Base-by-base conservation (phyloP, 1,140 invertebrate genomes). In the Drosophila elegans region DNA sequence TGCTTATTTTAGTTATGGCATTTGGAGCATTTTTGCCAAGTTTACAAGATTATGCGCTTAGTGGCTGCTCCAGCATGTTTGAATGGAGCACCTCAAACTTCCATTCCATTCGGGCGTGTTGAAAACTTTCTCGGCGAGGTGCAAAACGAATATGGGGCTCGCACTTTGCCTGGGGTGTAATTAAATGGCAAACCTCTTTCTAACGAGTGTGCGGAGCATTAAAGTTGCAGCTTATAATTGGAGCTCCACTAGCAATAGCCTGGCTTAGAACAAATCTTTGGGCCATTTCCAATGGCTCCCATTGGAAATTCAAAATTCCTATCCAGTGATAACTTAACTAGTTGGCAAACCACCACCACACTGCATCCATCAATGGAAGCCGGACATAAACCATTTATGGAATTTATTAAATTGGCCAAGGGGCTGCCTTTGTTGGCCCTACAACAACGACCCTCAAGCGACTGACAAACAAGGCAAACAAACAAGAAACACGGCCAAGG, bases 1-100 rank as follows among this genome's bases (percentile, higher is more conserved):
- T 89, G 84, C 84, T 88, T 88, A 88, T 88, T 88, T 88, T 88
- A 88, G 83, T 88, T 88, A 88, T 88, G 84, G 84, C 68, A 88
- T 89, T 83, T 83, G 53, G 62, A 72, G 84, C 64, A 84, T 88
- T 88, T 84, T 80, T 77, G 84, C 80, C 74, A 89, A 88, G 84
- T 88, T 88, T 84, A 88, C 84, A 88, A 88, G 84, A 88, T 89
- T 88, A 88, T 88, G 63, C 84, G 84, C 84, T 88, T 85, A 85
- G 82, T 82, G 82, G 61, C 80, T 86, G 61, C 55, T 36, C 56
- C 46, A 34, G 64, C 46, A 80, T 62, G 69, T 75, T 66, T 11
- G 34, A 53, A 66, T 69, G 39, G 67, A 34, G 67, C 49, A n/a
- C 63, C 63, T 68, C 49, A 55, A 88, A 89, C 83, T 88, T 80